Evolutionary conservation across 2,113 vertebrate species (phyloP).

Genomic region (Corythaeola cristata): DNA sequence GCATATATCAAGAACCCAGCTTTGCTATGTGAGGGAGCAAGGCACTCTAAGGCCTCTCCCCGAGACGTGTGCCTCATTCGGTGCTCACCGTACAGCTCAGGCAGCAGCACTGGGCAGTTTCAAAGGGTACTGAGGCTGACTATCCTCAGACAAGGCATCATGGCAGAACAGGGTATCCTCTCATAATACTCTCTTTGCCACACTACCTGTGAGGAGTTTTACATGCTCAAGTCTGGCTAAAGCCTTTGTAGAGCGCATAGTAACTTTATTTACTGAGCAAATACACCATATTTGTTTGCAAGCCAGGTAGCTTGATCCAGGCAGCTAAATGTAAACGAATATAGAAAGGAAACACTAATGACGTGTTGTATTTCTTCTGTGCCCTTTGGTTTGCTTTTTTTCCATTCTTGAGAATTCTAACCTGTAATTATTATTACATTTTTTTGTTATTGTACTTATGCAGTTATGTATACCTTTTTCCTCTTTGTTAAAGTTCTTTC

Average conservation of each 20-base stretch:
- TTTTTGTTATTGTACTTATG: background rate
- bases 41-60: background rate
- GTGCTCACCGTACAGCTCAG: background rate
- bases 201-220: background rate
- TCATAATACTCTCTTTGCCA: background rate
- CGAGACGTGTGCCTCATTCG: rapidly evolving
- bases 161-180: background rate
- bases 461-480: background rate
- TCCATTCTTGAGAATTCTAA: background rate
- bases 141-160: background rate
- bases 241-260: background rate
- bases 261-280: background rate
- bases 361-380: background rate
- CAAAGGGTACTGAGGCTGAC: rapidly evolving
- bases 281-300: background rate
- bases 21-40: rapidly evolving
- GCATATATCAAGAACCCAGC: background rate
- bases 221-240: background rate
- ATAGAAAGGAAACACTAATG: background rate
- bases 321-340: background rate
- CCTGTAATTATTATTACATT: background rate
- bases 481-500: background rate
- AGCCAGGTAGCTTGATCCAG: background rate
- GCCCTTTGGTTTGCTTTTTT: background rate
- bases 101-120: background rate